These are phyloP conservation scores for Drosophila kepulauana DNA, from an alignment of 1,140 invertebrate genomes.

Conservation along the genomic window DNA sequence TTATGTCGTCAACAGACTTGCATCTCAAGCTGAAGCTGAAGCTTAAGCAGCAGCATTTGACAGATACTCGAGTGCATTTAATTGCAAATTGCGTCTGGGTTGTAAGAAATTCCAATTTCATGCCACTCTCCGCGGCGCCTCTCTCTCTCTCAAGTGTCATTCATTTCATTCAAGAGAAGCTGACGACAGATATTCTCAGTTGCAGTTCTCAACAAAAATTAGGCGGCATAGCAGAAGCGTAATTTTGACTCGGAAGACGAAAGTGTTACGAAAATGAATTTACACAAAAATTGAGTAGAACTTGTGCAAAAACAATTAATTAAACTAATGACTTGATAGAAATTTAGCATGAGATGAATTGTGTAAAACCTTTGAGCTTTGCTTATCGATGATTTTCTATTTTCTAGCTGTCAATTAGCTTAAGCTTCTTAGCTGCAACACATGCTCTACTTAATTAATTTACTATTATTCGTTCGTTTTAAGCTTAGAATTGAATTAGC, in stretches of 20 bases:
- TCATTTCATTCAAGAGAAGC: conserved; percentile 11
- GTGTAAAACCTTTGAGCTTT: conserved; percentile 39
- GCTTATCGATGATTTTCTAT: conserved; percentile 20
- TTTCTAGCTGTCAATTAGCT: conserved; percentile 15
- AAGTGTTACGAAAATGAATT: conserved; percentile 62
- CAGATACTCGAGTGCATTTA: conserved; percentile 58
- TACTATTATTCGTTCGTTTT: background rate
- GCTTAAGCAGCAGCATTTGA: conserved; percentile 15
- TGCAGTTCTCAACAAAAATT: conserved; percentile 24
- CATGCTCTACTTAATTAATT: conserved; percentile 5
- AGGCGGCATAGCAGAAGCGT: conserved; percentile 5
- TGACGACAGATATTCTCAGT: conserved; percentile 21
- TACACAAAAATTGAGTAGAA: conserved; percentile 59
- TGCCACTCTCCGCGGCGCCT: conserved; percentile 38
- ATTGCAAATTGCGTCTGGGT: conserved; percentile 38
- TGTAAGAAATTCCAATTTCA: conserved; percentile 54
- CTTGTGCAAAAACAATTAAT: conserved; percentile 70
- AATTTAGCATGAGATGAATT: conserved; percentile 51
- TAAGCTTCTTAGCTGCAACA: conserved; percentile 1
- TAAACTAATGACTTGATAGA: conserved; percentile 75
- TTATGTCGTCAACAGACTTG: conserved; percentile 30
- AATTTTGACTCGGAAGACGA: conserved; percentile 48
- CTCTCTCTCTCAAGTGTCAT: conserved; percentile 44
- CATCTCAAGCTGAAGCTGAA: conserved; percentile 10
- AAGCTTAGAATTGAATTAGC: background rate